Percentiles rank a stretch among this genome's conserved stretches.
phyloP scores from a whole-genome alignment of 2,113 vertebrate species.

The Alligator mississippiensis region DNA sequence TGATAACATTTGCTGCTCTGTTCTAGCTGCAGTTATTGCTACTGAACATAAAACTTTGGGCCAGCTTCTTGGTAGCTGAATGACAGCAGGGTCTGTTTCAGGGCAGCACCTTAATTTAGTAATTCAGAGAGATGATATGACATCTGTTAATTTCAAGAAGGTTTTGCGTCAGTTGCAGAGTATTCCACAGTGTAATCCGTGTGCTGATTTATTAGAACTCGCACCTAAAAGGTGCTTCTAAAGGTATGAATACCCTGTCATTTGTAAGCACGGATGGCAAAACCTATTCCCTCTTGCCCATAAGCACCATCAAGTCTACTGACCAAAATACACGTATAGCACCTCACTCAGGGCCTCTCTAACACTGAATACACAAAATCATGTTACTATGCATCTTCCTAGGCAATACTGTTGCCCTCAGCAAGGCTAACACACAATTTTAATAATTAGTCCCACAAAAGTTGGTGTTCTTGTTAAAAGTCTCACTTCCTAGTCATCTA shows the following conservation, averaged over 20 bases:
- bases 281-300: background rate
- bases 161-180: background rate
- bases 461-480: background rate
- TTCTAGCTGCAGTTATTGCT: background rate
- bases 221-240: fast-evolving
- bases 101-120: background rate
- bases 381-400: background rate
- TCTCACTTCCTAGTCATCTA: background rate
- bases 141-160: fast-evolving
- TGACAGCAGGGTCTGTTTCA: fast-evolving
- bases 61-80: fast-evolving
- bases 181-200: background rate
- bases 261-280: background rate
- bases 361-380: background rate
- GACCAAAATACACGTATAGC: background rate
- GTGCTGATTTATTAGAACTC: background rate
- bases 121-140: background rate
- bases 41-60: background rate
- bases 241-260: background rate
- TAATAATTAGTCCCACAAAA: background rate
- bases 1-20: background rate
- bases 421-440: background rate
- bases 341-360: background rate
- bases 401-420: background rate
- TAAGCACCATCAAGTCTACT: background rate